Evolutionary conservation across 2,888 invertebrate genomes (phyloP), one percentile per base, ranked within the genome.

Genomic region (Molanna angustata): DNA sequence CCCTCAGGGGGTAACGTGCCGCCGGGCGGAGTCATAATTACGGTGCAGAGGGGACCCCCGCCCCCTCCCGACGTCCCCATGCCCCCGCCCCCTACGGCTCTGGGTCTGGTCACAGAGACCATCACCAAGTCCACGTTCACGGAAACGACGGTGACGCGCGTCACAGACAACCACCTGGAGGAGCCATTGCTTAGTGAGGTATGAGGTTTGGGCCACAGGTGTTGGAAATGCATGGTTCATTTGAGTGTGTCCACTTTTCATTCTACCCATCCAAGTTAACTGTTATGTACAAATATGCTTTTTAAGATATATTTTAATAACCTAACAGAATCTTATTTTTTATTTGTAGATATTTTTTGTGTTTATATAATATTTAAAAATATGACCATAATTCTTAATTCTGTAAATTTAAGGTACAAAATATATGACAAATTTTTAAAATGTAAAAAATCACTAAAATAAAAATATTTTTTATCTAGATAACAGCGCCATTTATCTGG

Each of bases 111-210:
- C 77, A 94, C 93, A 63, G 94, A 94, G 80, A 91, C 90, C 73
- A 90, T 94, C 81, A 94, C 94, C 73, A 94, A 93, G 84, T 91
- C 93, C 69, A 94, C 94, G 63, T 88, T 93, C 80, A 94, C 94
- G 68, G 94, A 94, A 81, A 94, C 93, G 61, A 91, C 92, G 63
- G 93, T 94, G 77, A 94, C 94, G 64, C 82, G 94, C 69, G 85
- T 94, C 76, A 94, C 94, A 66, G 92, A 94, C 79, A 94, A 94
- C 81, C 84, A 87, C 72, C 84, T 90, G 78, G 82, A 86, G 72
- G 85, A 82, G 73, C 90, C 90, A 67, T 80, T 92, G 73, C 87
- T 91, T 74, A 85, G 88, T 70, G 93, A 94, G 92, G 94, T 93
- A 85, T 32, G 18, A 13, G 11, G 6, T 27, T 27, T 27, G 27